A percentile compares a stretch with the other conserved stretches of the same genome.
phyloP scores from a whole-genome alignment of 1,140 invertebrate species.

The Drosophila subobscura region DNA sequence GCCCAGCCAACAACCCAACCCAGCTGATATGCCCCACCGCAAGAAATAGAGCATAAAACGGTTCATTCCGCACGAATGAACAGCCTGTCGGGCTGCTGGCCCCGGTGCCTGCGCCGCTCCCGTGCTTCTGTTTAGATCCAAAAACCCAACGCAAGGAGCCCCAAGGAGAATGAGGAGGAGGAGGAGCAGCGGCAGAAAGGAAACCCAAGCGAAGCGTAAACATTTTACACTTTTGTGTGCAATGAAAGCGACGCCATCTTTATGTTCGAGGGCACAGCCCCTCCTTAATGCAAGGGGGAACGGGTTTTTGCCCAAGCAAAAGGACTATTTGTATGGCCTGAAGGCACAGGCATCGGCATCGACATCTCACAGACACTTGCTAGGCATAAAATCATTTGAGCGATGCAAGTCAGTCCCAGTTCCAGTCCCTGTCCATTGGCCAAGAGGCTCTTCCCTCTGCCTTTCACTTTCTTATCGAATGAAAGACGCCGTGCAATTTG shows the following conservation, averaged over 20 bases:
- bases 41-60: constrained; percentile 62
- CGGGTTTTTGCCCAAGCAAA: constrained; percentile 32
- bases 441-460: constrained; percentile 21
- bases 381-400: constrained; percentile 53
- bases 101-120: not conserved
- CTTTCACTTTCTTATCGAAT: constrained; percentile 78
- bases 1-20: no score
- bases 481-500: constrained; percentile 56
- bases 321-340: constrained; percentile 32
- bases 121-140: constrained; percentile 1
- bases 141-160: constrained; percentile 24
- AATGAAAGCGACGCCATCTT: constrained; percentile 76
- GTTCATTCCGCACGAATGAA: constrained; percentile 72
- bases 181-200: constrained; percentile 18
- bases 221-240: constrained; percentile 79
- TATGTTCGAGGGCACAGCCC: constrained; percentile 14
- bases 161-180: not conserved
- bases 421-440: not conserved
- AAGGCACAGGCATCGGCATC: not conserved
- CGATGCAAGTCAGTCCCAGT: constrained; percentile 16
- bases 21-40: not conserved
- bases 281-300: constrained; percentile 6
- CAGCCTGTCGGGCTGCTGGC: constrained; percentile 23
- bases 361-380: not conserved
- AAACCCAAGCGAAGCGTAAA: constrained; percentile 74